A percentile compares a stretch with the other conserved stretches of the same genome.
Evolutionary conservation across 1,140 invertebrate species (phyloP).

Genomic region (Pemphigus obesinymphae): DNA sequence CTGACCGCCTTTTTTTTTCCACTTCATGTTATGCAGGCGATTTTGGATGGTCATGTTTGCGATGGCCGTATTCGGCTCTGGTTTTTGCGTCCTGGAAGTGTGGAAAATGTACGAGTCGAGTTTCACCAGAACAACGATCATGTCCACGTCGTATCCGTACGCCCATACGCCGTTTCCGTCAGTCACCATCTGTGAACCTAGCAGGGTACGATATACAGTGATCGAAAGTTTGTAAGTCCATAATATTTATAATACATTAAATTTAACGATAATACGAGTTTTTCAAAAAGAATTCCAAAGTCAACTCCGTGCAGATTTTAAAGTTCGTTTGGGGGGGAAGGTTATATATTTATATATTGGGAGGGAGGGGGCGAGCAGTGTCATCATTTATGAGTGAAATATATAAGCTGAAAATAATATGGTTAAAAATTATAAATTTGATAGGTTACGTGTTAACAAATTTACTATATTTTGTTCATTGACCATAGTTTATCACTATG

Average conservation of each 20-base stretch:
- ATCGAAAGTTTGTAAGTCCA: conserved; percentile 25
- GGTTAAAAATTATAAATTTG: too few relatives aligned
- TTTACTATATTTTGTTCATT: too few relatives aligned
- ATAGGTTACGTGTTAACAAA: too few relatives aligned
- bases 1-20: too few relatives aligned
- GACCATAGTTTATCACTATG: too few relatives aligned
- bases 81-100: conserved; percentile 8
- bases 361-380: too few relatives aligned
- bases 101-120: conserved; percentile 25
- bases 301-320: too few relatives aligned
- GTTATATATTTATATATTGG: too few relatives aligned
- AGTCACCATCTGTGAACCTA: conserved; percentile 47
- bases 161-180: conserved; percentile 47
- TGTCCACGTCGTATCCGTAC: conserved; percentile 45
- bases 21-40: too few relatives aligned
- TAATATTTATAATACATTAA: not conserved
- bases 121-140: conserved; percentile 33
- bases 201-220: conserved; percentile 46
- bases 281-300: not conserved
- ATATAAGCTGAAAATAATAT: too few relatives aligned
- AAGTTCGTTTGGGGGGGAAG: too few relatives aligned
- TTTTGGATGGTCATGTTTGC: conserved; percentile 40
- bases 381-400: too few relatives aligned
- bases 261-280: not conserved
- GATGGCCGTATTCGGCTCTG: conserved; percentile 20